Evolutionary conservation across 2,888 invertebrate species (phyloP).

Genomic region (Cryptophagus acutangulus): DNA sequence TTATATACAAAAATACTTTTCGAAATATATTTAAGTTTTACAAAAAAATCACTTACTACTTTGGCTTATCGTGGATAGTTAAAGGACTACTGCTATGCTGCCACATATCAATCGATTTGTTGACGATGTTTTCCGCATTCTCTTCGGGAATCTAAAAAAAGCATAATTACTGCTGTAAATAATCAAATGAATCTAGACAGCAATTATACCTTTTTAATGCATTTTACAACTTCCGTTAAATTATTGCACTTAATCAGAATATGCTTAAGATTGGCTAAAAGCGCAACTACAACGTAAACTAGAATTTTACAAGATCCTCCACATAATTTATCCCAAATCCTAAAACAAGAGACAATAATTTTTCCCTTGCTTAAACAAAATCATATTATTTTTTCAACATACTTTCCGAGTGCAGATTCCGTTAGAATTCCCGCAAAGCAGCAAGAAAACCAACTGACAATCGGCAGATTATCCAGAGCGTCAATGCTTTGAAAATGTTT

Average conservation of each 20-base stretch:
- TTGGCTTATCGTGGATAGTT: conserved; percentile 44
- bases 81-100: conserved; percentile 68
- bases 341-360: conserved; percentile 38
- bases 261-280: conserved; percentile 65
- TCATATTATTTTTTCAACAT: conserved; percentile 37
- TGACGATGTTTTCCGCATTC: conserved; percentile 75
- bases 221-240: conserved; percentile 57
- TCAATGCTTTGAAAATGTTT: conserved; percentile 63
- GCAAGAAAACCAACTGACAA: conserved; percentile 74
- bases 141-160: conserved; percentile 68
- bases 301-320: conserved; percentile 81
- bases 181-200: background rate
- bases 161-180: conserved; percentile 5
- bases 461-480: conserved; percentile 61
- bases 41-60: no score
- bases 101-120: conserved; percentile 82
- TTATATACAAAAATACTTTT: no score
- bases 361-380: conserved; percentile 5
- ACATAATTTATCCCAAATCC: conserved; percentile 86
- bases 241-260: conserved; percentile 60
- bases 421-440: conserved; percentile 74
- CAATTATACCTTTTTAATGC: conserved; percentile 60
- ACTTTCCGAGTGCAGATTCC: conserved; percentile 74
- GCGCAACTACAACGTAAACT: conserved; percentile 69
- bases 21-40: no score